These are phyloP conservation scores for Drosophila sucinea DNA, from an alignment of 1,140 invertebrate genomes.

Conservation along the genomic window DNA sequence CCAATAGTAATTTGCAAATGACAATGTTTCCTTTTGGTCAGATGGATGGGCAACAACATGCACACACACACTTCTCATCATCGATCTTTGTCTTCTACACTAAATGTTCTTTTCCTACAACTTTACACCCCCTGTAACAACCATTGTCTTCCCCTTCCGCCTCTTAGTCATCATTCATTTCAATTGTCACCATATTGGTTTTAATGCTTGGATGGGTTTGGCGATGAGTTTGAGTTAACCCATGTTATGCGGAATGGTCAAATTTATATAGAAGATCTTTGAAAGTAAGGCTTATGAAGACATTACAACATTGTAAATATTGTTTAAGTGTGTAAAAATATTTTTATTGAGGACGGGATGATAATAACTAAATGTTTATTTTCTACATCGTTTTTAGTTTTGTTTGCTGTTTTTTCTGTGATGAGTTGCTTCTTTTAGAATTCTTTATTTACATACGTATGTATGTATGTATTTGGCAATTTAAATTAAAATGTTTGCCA, in stretches of 20 bases:
- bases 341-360: too few relatives aligned
- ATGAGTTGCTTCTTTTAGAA: too few relatives aligned
- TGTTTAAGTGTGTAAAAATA: too few relatives aligned
- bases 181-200: slow-evolving; percentile 67
- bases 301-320: too few relatives aligned
- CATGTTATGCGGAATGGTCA: neutral
- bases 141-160: neutral
- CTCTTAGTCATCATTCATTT: slow-evolving; percentile 37
- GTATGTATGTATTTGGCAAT: neutral
- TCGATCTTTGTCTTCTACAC: slow-evolving; percentile 5
- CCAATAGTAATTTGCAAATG: slow-evolving; percentile 53
- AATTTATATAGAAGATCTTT: too few relatives aligned
- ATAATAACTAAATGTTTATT: too few relatives aligned
- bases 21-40: slow-evolving; percentile 68
- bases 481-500: slow-evolving; percentile 61
- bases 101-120: slow-evolving; percentile 6
- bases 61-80: neutral
- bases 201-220: slow-evolving; percentile 60
- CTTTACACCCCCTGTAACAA: neutral
- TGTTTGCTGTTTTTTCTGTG: too few relatives aligned
- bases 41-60: slow-evolving; percentile 38
- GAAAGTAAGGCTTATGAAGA: too few relatives aligned
- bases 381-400: too few relatives aligned
- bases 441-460: neutral
- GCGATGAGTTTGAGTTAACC: slow-evolving; percentile 24